Evolutionary conservation across 2,797 vertebrate species (phyloP).

Genomic region (Delichon dasypus): DNA sequence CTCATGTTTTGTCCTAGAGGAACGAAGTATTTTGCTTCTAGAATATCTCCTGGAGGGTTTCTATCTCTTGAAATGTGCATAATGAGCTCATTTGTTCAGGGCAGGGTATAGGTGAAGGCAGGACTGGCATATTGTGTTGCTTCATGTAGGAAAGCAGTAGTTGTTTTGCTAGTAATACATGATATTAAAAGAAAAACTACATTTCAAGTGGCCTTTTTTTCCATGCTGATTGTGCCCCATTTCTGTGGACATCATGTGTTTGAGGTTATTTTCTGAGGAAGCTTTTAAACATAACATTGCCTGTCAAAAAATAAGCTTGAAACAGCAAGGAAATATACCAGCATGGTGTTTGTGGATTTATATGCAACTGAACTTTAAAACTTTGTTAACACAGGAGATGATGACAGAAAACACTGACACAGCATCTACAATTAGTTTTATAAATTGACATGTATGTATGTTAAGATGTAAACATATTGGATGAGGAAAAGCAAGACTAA

Average conservation of each 20-base stretch:
- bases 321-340: neutral
- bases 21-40: neutral
- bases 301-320: neutral
- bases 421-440: neutral
- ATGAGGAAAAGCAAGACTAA: neutral
- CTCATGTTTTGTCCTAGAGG: neutral
- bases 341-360: neutral
- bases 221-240: neutral
- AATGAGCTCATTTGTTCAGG: neutral
- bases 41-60: neutral
- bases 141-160: neutral
- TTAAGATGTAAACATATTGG: neutral
- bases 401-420: neutral
- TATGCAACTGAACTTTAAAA: constrained; percentile 13
- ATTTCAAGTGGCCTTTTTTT: neutral
- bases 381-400: neutral
- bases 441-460: fast-evolving
- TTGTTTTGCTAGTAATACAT: neutral
- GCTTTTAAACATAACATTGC: neutral
- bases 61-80: neutral
- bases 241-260: neutral
- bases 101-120: neutral
- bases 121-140: neutral
- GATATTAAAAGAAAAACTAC: neutral
- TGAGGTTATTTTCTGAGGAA: constrained; percentile 10